Base-by-base conservation (phyloP, 2,797 vertebrate species). In the Ambastaia sidthimunki region DNA sequence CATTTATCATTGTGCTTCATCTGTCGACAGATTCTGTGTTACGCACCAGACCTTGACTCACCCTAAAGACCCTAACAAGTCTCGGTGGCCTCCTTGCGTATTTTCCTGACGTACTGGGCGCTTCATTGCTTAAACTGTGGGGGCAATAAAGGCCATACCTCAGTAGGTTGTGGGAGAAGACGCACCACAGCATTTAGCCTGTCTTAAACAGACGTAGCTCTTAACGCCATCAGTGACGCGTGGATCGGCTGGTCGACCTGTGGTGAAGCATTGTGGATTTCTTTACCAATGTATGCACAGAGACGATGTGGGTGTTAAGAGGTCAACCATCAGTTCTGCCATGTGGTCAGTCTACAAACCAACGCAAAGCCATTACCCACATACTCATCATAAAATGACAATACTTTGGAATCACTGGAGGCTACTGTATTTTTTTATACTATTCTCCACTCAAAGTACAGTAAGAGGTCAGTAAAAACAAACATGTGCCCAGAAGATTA, bases 231-330 rank as follows among this genome's bases (percentile, higher is more conserved):
- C 74, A 55, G 76, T 90, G 87, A 90, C 71, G 57, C 70, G 73
- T 84, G 70, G 78, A 80, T 21, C 50, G 57, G 80, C 76, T 72
- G 83, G 82, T 69, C 19, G 68, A 84, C 74, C 82, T 86, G 85
- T 70, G 68, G 79, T 87, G 69, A 87, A 68, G 81, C 83, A 79
- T 82, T 72, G 78, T 62, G 71, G 74, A 70, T 79, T 82, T 57
- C 60, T 78, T 48, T 73, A 85, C 85, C 15, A 74, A 80, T 37
- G 62, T 67, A 82, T 28, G n/a, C 73, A n/a, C 59, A 63, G 84
- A 78, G 83, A 80, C 80, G 82, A 83, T 70, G 86, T 91, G 92
- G 88, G 89, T 84, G 87, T 88, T 74, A 82, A 50, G 87, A 90
- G 89, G 87, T 90, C 76, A 91, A 90, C 87, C 89, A 89, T 82